A percentile compares a stretch with the other conserved stretches of the same genome.
These are phyloP conservation scores for Hephaestus fuliginosus DNA, from an alignment of 2,797 vertebrate species.

Conservation along the genomic window DNA sequence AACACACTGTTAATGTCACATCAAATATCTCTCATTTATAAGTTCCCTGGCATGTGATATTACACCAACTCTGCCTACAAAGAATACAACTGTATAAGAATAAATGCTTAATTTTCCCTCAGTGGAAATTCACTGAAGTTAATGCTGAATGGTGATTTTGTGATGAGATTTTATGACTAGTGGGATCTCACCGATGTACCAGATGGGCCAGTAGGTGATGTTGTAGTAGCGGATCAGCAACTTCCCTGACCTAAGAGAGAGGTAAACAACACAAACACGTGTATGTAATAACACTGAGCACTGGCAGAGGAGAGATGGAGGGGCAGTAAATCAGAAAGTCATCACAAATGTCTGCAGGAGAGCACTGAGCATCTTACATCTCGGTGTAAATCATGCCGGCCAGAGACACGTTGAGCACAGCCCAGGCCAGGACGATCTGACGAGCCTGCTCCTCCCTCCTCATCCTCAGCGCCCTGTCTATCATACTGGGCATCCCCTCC, in stretches of 20 bases:
- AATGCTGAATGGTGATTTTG: not conserved
- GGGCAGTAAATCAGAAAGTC: too few relatives aligned
- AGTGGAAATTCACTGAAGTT: not conserved
- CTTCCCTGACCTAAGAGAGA: slow-evolving; percentile 90
- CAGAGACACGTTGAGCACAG: slow-evolving; percentile 92
- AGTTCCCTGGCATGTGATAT: not conserved
- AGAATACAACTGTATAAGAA: not conserved
- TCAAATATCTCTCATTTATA: not conserved
- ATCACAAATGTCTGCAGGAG: not conserved
- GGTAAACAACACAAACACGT: not conserved
- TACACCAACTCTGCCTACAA: not conserved
- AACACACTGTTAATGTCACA: not conserved
- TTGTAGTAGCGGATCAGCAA: slow-evolving; percentile 93
- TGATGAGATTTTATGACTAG: too few relatives aligned
- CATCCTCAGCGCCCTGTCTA: slow-evolving; percentile 92
- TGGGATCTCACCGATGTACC: slow-evolving; percentile 94
- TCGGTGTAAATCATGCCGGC: slow-evolving; percentile 98
- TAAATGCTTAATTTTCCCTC: not conserved
- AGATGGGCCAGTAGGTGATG: slow-evolving; percentile 93
- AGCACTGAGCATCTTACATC: slow-evolving; percentile 84
- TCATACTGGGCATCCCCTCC: slow-evolving; percentile 85
- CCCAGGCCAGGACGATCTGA: slow-evolving; percentile 94
- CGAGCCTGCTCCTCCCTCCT: slow-evolving; percentile 92
- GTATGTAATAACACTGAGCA: not conserved
- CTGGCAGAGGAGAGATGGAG: not conserved